Percentiles rank a stretch among this genome's conserved stretches.
These are phyloP conservation scores for Diplodus puntazzo DNA, from an alignment of 2,797 vertebrate species.

Conservation along the genomic window DNA sequence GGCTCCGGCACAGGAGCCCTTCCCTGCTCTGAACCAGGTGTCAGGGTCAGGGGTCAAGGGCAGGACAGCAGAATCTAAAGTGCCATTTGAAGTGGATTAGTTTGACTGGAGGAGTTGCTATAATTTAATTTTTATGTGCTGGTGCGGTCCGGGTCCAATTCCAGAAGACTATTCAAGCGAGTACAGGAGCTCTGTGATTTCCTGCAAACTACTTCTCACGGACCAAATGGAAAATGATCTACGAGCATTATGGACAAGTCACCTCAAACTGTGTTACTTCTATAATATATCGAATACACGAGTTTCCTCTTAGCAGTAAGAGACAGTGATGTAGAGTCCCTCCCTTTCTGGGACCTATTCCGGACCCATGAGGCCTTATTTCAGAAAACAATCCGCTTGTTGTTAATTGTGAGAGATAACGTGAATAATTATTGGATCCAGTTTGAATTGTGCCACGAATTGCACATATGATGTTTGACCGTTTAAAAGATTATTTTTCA, in stretches of 20 bases:
- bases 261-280: constrained; percentile 4
- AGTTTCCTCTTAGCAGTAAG: background rate
- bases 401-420: too few relatives aligned
- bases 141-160: constrained; percentile 22
- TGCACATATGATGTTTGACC: too few relatives aligned
- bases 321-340: background rate
- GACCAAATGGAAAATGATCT: constrained; percentile 19
- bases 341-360: too few relatives aligned
- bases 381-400: too few relatives aligned
- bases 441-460: too few relatives aligned
- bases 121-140: constrained; percentile 52
- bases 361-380: too few relatives aligned
- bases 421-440: too few relatives aligned
- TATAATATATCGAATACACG: background rate
- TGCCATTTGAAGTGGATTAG: constrained; percentile 60
- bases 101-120: constrained; percentile 36
- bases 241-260: background rate
- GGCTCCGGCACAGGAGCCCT: constrained; percentile 60
- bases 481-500: too few relatives aligned
- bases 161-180: constrained; percentile 7
- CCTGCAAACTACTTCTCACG: constrained; percentile 22
- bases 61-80: constrained; percentile 61
- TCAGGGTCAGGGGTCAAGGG: constrained; percentile 74
- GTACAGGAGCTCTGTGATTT: constrained; percentile 37
- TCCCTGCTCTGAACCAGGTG: constrained; percentile 73